Base-by-base conservation (phyloP, 2,797 vertebrate species). In the Acridotheres tristis region DNA sequence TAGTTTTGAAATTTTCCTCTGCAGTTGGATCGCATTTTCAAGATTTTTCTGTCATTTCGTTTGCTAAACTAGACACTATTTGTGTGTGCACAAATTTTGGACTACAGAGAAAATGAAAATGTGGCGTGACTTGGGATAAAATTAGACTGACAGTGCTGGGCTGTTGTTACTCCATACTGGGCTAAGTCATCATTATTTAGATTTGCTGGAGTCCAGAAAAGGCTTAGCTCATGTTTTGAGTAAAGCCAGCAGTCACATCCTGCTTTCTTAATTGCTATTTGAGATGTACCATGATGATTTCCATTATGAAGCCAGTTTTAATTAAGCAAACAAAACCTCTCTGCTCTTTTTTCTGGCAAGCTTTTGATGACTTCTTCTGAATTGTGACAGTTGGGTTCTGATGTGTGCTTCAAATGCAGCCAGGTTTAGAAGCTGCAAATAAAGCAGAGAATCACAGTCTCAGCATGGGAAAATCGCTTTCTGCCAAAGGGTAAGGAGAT, bases 231-330 rank as follows among this genome's bases (percentile, higher is more conserved):
- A 30, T 91, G 59, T 94, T 91, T 92, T 82, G 50, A 94, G 93
- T 59, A 82, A 82, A 86, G 89, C 69, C 77, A 94, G 85, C 58
- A 90, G 85, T 91, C 88, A 82, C 76, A 91, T 94, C 71, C 91
- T 95, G 87, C 91, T 87, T 90, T 79, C 76, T 90, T 91, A 96
- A 94, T 95, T 96, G 91, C 85, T 91, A 20, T 86, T 95, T 94
- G 91, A 91, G 92, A 61, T 71, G 88, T 93, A 67, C 69, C 57
- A 74, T 74, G 82, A 94, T 96, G 73, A 92, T 45, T 81, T 79
- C 43, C 50, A 82, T 93, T 95, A 95, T 78, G 80, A 88, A 95
- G 71, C 48, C 32, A 82, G 43, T 91, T 97, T 94, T 85, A 96
- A 96, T 96, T 94, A 96, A 90, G 51, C 45, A 91, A 93, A 90